Evolutionary conservation across 2,113 vertebrate genomes (phyloP).

Genomic region (Gallinago jamesoni): DNA sequence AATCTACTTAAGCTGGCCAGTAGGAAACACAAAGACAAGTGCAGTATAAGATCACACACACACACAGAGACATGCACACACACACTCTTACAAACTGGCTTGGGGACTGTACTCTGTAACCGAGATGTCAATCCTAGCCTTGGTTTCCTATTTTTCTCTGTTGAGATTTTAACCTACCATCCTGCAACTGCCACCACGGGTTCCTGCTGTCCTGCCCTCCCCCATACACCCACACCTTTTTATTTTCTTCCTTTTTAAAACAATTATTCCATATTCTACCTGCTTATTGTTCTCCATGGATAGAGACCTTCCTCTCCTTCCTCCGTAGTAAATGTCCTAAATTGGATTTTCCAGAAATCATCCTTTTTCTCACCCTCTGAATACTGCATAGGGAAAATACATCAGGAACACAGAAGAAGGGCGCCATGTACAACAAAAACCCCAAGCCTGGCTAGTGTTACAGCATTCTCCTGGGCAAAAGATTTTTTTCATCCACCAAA

Average conservation of each 20-base stretch:
- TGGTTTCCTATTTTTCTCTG: not conserved
- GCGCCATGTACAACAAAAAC: not conserved
- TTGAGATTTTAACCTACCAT: not conserved
- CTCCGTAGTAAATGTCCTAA: not conserved
- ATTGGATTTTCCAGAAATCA: not conserved
- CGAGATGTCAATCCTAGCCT: not conserved
- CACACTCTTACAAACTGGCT: not conserved
- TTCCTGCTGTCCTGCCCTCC: not conserved
- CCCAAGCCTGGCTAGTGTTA: not conserved
- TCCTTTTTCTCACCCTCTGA: not conserved
- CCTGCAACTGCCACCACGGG: not conserved
- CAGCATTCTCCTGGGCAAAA: not conserved
- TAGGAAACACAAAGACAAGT: slow-evolving; percentile 23
- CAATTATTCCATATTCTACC: not conserved
- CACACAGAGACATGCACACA: not conserved
- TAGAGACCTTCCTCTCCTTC: not conserved
- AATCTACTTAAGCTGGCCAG: not conserved
- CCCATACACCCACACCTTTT: not conserved
- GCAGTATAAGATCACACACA: not conserved
- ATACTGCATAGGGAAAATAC: not conserved
- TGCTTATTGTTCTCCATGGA: not conserved
- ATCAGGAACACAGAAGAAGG: not conserved
- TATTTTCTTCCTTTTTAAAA: not conserved
- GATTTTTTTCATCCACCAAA: not conserved
- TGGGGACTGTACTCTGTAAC: not conserved